These are phyloP conservation scores for Octodon degus DNA, from an alignment of 2,113 vertebrate species.

Conservation along the genomic window DNA sequence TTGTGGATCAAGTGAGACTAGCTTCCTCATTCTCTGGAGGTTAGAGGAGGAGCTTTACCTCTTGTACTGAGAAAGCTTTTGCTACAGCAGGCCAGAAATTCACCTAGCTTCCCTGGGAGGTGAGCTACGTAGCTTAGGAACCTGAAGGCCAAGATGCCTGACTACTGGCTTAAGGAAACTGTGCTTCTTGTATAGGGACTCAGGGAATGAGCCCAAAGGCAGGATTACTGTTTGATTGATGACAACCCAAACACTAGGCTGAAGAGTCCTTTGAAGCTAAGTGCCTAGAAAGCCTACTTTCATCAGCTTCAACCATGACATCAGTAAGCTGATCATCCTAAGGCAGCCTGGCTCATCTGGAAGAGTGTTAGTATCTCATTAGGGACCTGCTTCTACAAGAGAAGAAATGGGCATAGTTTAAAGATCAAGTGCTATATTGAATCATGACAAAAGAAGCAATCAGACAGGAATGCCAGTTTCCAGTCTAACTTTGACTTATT, in stretches of 20 bases:
- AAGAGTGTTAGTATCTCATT: conserved; percentile 18
- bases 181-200: neutral
- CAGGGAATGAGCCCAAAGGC: neutral
- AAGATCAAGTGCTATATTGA: conserved; percentile 28
- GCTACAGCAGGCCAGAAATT: neutral
- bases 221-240: neutral
- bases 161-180: neutral
- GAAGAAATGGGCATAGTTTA: conserved; percentile 30
- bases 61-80: neutral
- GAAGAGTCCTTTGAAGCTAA: neutral
- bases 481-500: conserved; percentile 41
- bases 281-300: neutral
- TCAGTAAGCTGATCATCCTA: neutral
- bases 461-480: conserved; percentile 45
- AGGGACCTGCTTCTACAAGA: conserved; percentile 15
- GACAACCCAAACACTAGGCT: neutral
- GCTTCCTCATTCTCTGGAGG: neutral
- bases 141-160: neutral
- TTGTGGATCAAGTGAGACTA: neutral
- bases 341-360: neutral
- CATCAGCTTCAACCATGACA: neutral
- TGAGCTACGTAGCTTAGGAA: neutral
- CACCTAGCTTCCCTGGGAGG: neutral
- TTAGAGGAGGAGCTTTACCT: neutral
- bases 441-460: conserved; percentile 11